Conservation (phyloP, 2,113 vertebrate species). For the Paramormyrops kingsleyae region DNA sequence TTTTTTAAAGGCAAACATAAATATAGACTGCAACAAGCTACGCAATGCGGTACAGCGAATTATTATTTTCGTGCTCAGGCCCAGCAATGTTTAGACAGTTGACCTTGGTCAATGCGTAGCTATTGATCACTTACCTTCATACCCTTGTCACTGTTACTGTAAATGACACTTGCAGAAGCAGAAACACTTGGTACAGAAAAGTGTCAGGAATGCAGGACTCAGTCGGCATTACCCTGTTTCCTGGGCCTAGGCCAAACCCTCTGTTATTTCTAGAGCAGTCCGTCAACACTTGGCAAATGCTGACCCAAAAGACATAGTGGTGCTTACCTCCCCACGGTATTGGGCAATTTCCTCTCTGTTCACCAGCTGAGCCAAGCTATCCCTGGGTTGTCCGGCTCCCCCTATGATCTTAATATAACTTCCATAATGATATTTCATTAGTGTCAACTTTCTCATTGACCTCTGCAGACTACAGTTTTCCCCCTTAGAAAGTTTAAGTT, state of each 20-base stretch:
- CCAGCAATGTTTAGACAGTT: neutral
- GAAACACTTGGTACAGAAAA: neutral
- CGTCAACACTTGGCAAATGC: conserved; percentile 2
- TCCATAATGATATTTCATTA: neutral
- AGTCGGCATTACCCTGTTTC: neutral
- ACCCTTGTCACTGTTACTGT: neutral
- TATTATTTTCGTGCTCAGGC: neutral
- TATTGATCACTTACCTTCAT: neutral
- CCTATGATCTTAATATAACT: neutral
- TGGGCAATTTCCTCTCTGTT: neutral
- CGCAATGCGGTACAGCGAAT: neutral
- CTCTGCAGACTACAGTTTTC: neutral
- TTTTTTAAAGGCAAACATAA: neutral
- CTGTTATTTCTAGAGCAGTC: conserved; percentile 13
- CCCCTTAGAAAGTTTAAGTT: neutral
- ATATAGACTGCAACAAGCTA: neutral
- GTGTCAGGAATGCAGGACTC: neutral
- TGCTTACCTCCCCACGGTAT: neutral
- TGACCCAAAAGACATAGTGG: neutral
- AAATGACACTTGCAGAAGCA: neutral
- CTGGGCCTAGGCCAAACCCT: neutral
- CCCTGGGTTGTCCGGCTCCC: neutral
- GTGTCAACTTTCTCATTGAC: neutral
- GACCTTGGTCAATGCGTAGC: neutral
- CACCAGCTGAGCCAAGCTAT: neutral